These are phyloP conservation scores for Thereva nobilitata DNA, from an alignment of 2,888 invertebrate species.

Conservation along the genomic window DNA sequence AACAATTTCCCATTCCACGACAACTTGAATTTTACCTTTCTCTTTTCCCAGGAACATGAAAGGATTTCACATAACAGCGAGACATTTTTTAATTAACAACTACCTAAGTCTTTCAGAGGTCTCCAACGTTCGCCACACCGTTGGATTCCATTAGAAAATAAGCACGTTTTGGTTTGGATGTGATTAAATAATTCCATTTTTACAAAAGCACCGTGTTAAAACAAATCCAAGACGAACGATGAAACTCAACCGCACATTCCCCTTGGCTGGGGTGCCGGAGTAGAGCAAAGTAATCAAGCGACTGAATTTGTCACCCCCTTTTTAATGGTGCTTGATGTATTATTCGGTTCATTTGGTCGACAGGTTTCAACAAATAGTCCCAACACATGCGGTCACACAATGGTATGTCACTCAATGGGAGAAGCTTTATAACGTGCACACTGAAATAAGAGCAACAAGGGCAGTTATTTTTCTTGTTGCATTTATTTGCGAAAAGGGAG, in stretches of 20 bases:
- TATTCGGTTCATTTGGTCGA: slow-evolving; percentile 61
- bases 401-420: background rate
- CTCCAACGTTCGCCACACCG: slow-evolving; percentile 20
- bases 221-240: background rate
- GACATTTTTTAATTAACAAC: slow-evolving; percentile 38
- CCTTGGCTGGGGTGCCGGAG: slow-evolving; percentile 10
- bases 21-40: no score
- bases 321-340: slow-evolving; percentile 59
- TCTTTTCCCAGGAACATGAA: no score
- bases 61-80: slow-evolving; percentile 20
- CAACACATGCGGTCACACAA: slow-evolving; percentile 26
- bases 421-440: slow-evolving; percentile 12
- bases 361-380: slow-evolving; percentile 57
- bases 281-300: slow-evolving; percentile 55
- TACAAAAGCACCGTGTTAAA: no score
- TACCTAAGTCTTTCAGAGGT: background rate
- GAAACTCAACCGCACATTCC: slow-evolving; percentile 1
- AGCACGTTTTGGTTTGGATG: slow-evolving; percentile 18
- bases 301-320: slow-evolving; percentile 57
- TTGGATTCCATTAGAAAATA: slow-evolving; percentile 35
- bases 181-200: slow-evolving; percentile 14
- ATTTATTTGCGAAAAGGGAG: slow-evolving; percentile 22
- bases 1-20: no score
- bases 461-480: slow-evolving; percentile 22
- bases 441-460: slow-evolving; percentile 16